Evolutionary conservation across 2,888 invertebrate species (phyloP).

Genomic region (Eugnorisma glareosa): DNA sequence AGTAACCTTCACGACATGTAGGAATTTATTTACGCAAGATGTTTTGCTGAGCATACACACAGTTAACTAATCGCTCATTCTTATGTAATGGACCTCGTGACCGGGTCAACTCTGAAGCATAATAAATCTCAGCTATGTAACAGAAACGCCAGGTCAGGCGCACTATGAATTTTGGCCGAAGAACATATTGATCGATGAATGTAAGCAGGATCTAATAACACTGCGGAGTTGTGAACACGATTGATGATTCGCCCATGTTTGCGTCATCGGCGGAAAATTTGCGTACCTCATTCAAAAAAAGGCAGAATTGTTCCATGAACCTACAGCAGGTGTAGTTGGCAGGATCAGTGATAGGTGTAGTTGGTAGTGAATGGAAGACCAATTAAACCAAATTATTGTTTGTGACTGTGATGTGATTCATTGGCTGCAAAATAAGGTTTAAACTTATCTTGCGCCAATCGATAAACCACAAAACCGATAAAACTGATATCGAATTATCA

Average conservation of each 20-base stretch:
- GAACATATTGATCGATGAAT: constrained; percentile 33
- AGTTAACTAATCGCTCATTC: constrained; percentile 50
- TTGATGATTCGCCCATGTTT: constrained; percentile 20
- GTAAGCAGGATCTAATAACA: constrained; percentile 16
- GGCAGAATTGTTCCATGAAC: background rate
- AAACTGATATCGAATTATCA: constrained; percentile 37
- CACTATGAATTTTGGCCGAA: constrained; percentile 27
- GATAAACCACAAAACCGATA: constrained; percentile 44
- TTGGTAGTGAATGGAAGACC: background rate
- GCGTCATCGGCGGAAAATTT: constrained; percentile 32
- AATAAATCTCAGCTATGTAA: constrained; percentile 47
- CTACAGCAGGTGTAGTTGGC: background rate
- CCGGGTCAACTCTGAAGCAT: constrained; percentile 38
- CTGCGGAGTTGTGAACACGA: constrained; percentile 22
- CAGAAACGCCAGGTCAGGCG: constrained; percentile 24
- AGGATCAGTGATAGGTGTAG: background rate
- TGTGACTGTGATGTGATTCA: background rate
- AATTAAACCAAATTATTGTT: background rate
- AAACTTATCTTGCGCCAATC: constrained; percentile 33
- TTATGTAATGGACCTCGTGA: constrained; percentile 60
- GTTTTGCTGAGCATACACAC: constrained; percentile 53
- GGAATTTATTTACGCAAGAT: constrained; percentile 62
- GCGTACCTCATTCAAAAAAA: background rate
- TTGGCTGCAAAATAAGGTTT: constrained; percentile 23
- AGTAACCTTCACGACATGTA: constrained; percentile 58